phyloP scores from a whole-genome alignment of 2,888 invertebrate genomes.

The Onchidella celtica region DNA sequence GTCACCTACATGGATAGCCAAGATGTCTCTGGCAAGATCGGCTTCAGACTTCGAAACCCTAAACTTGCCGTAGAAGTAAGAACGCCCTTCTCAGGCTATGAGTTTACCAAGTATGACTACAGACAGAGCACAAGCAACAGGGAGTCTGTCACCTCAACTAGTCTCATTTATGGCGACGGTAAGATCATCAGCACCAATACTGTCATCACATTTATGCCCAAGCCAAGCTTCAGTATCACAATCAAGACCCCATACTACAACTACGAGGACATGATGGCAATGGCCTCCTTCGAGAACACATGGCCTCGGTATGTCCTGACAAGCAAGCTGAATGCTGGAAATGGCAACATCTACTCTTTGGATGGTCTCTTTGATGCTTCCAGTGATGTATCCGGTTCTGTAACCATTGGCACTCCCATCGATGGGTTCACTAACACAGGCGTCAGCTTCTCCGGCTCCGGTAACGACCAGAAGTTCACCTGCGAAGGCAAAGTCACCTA shows the following conservation, averaged over 20 bases:
- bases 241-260: constrained; percentile 39
- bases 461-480: constrained; percentile 36
- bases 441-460: constrained; percentile 47
- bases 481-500: constrained; percentile 46
- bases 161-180: neutral
- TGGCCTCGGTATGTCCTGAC: constrained; percentile 17
- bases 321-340: constrained; percentile 25
- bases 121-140: neutral
- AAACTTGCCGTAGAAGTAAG: neutral
- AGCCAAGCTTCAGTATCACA: constrained; percentile 15
- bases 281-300: constrained; percentile 14
- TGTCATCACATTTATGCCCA: constrained; percentile 18
- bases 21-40: constrained; percentile 34
- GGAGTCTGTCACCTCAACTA: neutral
- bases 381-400: constrained; percentile 28
- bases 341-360: neutral
- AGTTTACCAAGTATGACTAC: constrained; percentile 24
- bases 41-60: neutral
- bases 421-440: constrained; percentile 41
- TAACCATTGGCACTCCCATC: constrained; percentile 44
- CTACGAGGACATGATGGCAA: constrained; percentile 35
- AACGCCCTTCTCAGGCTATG: constrained; percentile 22
- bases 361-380: constrained; percentile 5
- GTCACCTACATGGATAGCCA: constrained; percentile 44
- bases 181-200: neutral